A percentile compares a stretch with the other conserved stretches of the same genome.
Conservation (phyloP, 2,888 invertebrate species). For the Euplexia lucipara region DNA sequence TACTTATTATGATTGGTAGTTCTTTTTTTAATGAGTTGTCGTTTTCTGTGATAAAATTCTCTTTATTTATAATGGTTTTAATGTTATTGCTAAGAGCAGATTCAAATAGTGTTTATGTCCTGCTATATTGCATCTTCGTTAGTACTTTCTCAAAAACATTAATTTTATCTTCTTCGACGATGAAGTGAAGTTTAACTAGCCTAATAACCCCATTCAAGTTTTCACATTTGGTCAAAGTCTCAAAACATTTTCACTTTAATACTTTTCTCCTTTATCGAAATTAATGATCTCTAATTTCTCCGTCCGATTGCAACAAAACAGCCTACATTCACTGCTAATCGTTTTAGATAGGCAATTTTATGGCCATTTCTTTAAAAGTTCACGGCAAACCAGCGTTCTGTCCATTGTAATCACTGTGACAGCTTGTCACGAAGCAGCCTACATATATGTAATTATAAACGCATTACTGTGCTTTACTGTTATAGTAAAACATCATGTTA, state of each 20-base stretch:
- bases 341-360: slow-evolving; percentile 47
- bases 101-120: slow-evolving; percentile 8
- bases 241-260: slow-evolving; percentile 25
- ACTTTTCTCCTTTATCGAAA: slow-evolving; percentile 15
- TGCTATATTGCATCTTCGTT: neutral
- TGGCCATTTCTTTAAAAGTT: slow-evolving; percentile 58
- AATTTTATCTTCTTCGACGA: neutral
- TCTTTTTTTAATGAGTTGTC: slow-evolving; percentile 35
- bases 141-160: neutral
- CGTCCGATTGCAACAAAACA: slow-evolving; percentile 18
- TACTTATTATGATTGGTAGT: slow-evolving; percentile 42
- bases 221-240: slow-evolving; percentile 1
- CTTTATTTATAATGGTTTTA: slow-evolving; percentile 18
- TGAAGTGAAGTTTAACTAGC: neutral
- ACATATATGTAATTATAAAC: slow-evolving; percentile 87
- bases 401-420: slow-evolving; percentile 57
- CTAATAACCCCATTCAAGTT: neutral
- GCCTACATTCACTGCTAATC: slow-evolving; percentile 29
- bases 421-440: slow-evolving; percentile 80
- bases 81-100: slow-evolving; percentile 4
- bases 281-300: slow-evolving; percentile 23
- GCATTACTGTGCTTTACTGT: slow-evolving; percentile 86
- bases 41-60: slow-evolving; percentile 28
- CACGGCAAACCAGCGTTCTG: slow-evolving; percentile 37
- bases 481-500: slow-evolving; percentile 60